phyloP scores from a whole-genome alignment of 92 coral and sea anemone genomes.

The Ricordea florida region DNA sequence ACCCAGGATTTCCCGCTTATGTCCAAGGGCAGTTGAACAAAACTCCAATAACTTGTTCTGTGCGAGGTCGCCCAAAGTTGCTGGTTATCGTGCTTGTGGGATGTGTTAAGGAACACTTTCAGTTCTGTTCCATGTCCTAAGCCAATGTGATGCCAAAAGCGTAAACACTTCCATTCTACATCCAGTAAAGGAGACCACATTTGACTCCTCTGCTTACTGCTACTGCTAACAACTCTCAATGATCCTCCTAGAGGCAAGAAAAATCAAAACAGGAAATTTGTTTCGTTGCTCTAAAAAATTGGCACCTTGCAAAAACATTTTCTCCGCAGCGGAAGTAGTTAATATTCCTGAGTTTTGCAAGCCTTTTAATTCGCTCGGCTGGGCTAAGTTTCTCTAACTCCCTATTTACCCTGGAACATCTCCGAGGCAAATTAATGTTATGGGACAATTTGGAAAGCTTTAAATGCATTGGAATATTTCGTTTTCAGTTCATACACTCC shows the following conservation, averaged over 20 bases:
- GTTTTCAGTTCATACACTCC: no score
- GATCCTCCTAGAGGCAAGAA: not conserved
- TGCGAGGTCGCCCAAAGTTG: conserved; percentile 12
- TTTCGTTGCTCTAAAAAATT: not conserved
- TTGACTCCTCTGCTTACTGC: not conserved
- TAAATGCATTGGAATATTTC: no score
- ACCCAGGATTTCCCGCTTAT: not conserved
- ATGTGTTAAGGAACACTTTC: not conserved
- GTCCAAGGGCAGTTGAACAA: conserved; percentile 22
- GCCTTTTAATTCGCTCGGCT: not conserved
- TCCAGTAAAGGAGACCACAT: not conserved
- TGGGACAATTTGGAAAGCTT: no score
- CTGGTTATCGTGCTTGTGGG: not conserved
- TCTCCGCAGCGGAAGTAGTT: not conserved
- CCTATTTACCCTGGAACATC: not conserved
- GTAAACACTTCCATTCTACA: conserved; percentile 20
- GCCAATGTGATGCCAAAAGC: conserved; percentile 28
- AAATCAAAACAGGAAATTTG: not conserved
- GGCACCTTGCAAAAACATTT: not conserved
- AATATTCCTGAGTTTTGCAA: no score
- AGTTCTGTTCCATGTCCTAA: not conserved
- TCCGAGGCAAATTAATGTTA: no score
- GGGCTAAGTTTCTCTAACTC: not conserved
- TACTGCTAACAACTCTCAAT: not conserved
- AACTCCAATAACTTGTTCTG: not conserved